Conservation (phyloP, 1,140 invertebrate genomes). For the Drosophila truncata region DNA sequence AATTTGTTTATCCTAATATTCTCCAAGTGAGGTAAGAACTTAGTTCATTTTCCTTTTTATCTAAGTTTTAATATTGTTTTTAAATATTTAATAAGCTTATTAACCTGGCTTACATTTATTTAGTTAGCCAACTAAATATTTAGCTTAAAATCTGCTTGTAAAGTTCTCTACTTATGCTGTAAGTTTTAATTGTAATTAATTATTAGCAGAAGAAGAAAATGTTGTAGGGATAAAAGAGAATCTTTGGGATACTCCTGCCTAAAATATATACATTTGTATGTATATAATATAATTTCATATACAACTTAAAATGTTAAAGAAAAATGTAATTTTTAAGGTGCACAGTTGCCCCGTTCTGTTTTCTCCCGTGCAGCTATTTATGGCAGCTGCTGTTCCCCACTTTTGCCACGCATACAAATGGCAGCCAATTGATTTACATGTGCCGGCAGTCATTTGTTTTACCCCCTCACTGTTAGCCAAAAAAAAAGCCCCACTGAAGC, state of each 20-base stretch:
- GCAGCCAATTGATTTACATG: slow-evolving; percentile 81
- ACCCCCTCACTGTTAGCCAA: background rate
- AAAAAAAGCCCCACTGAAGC: background rate
- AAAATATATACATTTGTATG: background rate
- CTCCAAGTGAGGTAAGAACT: background rate
- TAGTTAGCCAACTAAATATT: background rate
- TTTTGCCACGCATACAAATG: slow-evolving; percentile 76
- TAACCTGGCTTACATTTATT: background rate
- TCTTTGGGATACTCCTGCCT: background rate
- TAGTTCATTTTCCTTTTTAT: background rate
- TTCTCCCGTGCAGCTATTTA: slow-evolving; percentile 53
- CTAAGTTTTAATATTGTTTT: background rate
- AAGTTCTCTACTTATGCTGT: background rate
- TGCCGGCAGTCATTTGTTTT: slow-evolving; percentile 45
- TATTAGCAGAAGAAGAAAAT: background rate
- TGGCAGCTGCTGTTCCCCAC: slow-evolving; percentile 73
- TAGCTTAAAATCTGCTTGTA: background rate
- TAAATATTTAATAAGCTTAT: background rate
- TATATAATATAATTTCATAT: background rate
- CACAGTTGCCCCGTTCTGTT: background rate
- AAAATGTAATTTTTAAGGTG: background rate
- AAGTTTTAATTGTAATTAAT: background rate
- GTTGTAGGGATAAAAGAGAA: too few relatives aligned
- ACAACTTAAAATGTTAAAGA: background rate
- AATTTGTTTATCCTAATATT: background rate